These are phyloP conservation scores for Ahaetulla prasina DNA, from an alignment of 2,113 vertebrate species.

Conservation along the genomic window DNA sequence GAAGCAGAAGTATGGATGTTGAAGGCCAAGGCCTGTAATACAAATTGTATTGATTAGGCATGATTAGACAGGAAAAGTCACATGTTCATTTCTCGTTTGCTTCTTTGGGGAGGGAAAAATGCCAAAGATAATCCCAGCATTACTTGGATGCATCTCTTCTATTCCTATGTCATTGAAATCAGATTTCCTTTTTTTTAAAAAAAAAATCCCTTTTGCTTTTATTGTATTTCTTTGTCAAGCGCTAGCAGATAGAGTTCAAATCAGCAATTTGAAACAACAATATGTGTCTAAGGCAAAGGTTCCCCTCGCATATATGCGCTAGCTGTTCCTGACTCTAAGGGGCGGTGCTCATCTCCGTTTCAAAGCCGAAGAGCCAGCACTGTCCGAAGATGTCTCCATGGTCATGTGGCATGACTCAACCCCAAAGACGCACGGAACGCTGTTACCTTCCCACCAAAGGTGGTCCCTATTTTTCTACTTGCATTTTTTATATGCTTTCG, in stretches of 20 bases:
- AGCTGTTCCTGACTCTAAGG: no score
- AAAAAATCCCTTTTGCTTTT: background rate
- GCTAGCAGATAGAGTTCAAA: background rate
- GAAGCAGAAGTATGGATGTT: background rate
- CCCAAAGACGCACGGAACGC: no score
- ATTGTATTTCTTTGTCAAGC: background rate
- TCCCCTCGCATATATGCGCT: no score
- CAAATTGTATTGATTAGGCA: background rate
- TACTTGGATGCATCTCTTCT: background rate
- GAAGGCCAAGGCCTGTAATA: constrained; percentile 9
- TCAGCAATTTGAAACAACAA: background rate
- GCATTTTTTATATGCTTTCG: no score
- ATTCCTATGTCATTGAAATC: background rate
- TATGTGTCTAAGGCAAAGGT: background rate
- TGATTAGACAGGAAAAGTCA: background rate
- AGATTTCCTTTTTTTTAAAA: background rate
- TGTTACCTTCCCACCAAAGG: no score
- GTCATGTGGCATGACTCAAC: no score
- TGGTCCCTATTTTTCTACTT: no score
- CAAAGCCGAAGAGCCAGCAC: no score
- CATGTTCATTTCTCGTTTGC: background rate
- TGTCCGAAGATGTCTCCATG: no score
- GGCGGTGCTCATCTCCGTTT: no score
- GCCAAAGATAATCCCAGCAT: background rate
- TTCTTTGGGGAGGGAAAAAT: background rate